Evolutionary conservation across 2,113 vertebrate species (phyloP).

Genomic region (Hemichromis elongatus): DNA sequence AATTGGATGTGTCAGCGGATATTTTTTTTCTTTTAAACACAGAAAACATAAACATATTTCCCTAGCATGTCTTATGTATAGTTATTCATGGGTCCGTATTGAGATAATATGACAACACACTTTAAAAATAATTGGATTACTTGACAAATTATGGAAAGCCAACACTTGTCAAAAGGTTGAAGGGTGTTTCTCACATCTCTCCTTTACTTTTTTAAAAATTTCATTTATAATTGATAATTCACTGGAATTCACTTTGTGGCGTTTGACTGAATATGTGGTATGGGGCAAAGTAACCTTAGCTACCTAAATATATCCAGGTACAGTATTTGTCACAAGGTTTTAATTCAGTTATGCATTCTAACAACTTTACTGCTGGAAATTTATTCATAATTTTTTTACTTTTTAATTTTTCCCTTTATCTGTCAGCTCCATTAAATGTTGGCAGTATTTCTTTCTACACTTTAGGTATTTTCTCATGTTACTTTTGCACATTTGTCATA

Average conservation of each 20-base stretch:
- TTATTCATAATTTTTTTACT: background rate
- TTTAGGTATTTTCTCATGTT: background rate
- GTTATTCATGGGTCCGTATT: background rate
- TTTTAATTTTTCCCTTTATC: background rate
- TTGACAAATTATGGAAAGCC: background rate
- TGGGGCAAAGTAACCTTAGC: background rate
- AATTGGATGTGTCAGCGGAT: background rate
- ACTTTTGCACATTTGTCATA: background rate
- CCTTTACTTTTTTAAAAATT: background rate
- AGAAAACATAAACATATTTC: background rate
- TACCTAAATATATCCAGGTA: background rate
- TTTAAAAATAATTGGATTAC: background rate
- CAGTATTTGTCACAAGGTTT: background rate
- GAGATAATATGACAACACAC: background rate
- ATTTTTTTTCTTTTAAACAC: background rate
- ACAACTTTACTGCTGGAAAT: background rate
- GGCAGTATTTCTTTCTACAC: background rate
- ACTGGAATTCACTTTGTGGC: background rate
- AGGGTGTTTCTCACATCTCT: background rate
- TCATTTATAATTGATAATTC: background rate
- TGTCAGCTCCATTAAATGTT: background rate
- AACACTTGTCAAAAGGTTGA: background rate
- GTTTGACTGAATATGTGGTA: background rate
- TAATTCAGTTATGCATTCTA: background rate
- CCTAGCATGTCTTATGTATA: background rate